Conservation (phyloP, 35 echinoderm and acorn worm genomes). For the Lytechinus pictus region DNA sequence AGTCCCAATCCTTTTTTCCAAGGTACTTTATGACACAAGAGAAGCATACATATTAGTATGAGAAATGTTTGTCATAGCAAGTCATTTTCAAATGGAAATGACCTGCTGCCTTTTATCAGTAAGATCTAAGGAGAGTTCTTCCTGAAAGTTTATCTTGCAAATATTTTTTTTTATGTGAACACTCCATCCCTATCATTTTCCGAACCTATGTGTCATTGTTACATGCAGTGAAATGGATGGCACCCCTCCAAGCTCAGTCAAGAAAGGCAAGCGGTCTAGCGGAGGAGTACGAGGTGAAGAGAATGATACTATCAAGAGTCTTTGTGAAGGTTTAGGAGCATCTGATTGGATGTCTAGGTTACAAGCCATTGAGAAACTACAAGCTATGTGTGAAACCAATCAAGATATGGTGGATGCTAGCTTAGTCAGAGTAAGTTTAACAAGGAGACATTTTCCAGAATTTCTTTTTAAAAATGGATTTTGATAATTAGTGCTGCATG, state of each 20-base stretch:
- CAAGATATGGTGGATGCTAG: slow-evolving; percentile 63
- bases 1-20: too few species aligned
- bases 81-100: neutral
- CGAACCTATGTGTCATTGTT: neutral
- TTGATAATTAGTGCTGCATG: too few species aligned
- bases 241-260: slow-evolving; percentile 71
- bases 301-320: slow-evolving; percentile 73
- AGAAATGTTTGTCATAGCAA: neutral
- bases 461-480: too few species aligned
- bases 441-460: too few species aligned
- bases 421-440: slow-evolving; percentile 83
- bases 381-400: slow-evolving; percentile 69
- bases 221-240: slow-evolving; percentile 31
- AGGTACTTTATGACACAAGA: neutral
- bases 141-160: neutral
- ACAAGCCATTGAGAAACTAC: slow-evolving; percentile 73
- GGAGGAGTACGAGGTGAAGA: slow-evolving; percentile 47
- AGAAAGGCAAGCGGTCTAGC: slow-evolving; percentile 63
- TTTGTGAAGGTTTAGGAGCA: slow-evolving; percentile 73
- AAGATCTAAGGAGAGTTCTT: neutral
- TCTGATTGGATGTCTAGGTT: slow-evolving; percentile 85
- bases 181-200: neutral
- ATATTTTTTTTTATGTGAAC: neutral
- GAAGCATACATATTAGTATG: neutral
- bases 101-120: neutral